Evolutionary conservation across 2,797 vertebrate species (phyloP).

Genomic region (Eleutherodactylus coqui): DNA sequence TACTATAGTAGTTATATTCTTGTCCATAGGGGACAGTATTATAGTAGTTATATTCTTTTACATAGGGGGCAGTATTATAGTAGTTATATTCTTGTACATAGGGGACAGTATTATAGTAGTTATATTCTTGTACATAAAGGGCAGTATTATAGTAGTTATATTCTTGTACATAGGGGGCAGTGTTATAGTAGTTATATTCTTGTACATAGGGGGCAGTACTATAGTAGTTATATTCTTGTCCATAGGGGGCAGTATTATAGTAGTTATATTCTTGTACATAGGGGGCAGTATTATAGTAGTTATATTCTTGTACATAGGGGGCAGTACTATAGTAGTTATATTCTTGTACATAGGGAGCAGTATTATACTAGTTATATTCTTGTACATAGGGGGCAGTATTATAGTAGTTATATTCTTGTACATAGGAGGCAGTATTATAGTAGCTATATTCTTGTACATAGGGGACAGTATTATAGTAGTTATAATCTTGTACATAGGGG

Average conservation of each 20-base stretch:
- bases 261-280: slow-evolving; percentile 1
- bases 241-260: neutral
- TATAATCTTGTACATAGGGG: neutral
- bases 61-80: neutral
- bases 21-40: neutral
- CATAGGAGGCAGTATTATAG: slow-evolving; percentile 1
- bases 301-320: neutral
- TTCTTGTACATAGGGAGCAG: neutral
- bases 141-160: slow-evolving; percentile 7
- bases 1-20: slow-evolving; percentile 7
- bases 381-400: slow-evolving; percentile 1
- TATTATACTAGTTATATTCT: slow-evolving; percentile 14
- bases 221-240: slow-evolving; percentile 13
- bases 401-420: slow-evolving; percentile 12
- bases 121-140: neutral
- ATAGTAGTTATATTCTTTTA: slow-evolving; percentile 15
- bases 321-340: slow-evolving; percentile 12
- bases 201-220: neutral
- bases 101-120: slow-evolving; percentile 13
- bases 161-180: neutral
- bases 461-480: slow-evolving; percentile 3
- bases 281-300: slow-evolving; percentile 7
- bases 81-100: slow-evolving; percentile 2
- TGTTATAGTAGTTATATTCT: slow-evolving; percentile 15
- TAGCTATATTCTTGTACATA: slow-evolving; percentile 1